Conservation (phyloP, 1,140 invertebrate genomes). For the Dufourea novaeangliae region DNA sequence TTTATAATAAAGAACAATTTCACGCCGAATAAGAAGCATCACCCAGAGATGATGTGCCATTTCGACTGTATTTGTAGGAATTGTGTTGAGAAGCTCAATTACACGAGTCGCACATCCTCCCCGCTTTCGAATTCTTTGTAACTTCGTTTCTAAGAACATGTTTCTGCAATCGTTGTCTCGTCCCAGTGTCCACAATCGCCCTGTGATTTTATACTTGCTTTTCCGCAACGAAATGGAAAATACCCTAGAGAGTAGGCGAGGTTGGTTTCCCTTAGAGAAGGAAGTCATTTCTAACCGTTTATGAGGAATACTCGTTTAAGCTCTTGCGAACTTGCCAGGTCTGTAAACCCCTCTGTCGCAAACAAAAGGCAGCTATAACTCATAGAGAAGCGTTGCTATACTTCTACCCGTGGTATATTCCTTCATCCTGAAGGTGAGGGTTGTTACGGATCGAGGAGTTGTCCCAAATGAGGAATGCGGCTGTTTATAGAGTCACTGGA, state of each 20-base stretch:
- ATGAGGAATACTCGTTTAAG: conserved; percentile 12
- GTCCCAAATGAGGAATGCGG: neutral
- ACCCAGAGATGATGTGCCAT: no score
- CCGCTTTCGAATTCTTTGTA: neutral
- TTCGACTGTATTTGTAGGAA: neutral
- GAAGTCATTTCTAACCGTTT: conserved; percentile 18
- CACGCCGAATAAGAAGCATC: no score
- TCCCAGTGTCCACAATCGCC: neutral
- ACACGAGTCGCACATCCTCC: neutral
- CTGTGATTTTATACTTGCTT: neutral
- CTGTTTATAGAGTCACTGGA: neutral
- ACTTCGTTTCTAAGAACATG: neutral
- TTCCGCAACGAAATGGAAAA: conserved; percentile 3
- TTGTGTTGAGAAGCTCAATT: neutral
- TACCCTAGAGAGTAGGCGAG: neutral
- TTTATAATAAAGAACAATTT: neutral
- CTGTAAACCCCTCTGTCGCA: conserved; percentile 20
- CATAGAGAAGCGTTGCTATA: neutral
- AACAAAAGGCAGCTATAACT: conserved; percentile 24
- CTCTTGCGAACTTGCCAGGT: conserved; percentile 2
- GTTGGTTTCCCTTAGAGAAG: neutral
- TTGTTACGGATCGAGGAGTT: neutral
- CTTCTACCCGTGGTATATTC: neutral
- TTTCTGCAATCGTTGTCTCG: neutral
- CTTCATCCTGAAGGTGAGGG: conserved; percentile 8